phyloP scores from a whole-genome alignment of 2,113 vertebrate species.

The Percina caprodes region DNA sequence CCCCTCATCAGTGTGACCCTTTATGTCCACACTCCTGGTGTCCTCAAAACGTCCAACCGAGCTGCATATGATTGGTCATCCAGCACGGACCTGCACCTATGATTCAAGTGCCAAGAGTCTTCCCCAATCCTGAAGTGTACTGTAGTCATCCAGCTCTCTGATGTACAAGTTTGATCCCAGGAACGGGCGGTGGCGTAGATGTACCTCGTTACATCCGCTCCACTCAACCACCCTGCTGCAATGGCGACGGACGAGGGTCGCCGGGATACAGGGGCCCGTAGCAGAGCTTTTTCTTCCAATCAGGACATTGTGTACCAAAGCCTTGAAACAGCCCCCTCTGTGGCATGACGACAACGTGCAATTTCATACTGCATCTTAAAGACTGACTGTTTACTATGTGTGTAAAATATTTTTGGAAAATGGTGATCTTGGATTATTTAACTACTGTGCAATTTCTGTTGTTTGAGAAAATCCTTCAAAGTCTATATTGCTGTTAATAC shows the following conservation, averaged over 20 bases:
- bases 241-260: neutral
- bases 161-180: slow-evolving; percentile 50
- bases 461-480: slow-evolving; percentile 67
- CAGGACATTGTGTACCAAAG: slow-evolving; percentile 85
- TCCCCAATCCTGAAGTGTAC: slow-evolving; percentile 78
- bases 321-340: slow-evolving; percentile 78
- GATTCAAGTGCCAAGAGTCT: slow-evolving; percentile 80
- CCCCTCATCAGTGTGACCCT: slow-evolving; percentile 34
- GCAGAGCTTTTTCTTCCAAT: slow-evolving; percentile 79
- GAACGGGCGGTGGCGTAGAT: slow-evolving; percentile 43
- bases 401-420: slow-evolving; percentile 77
- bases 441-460: slow-evolving; percentile 78
- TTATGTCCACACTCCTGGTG: slow-evolving; percentile 11
- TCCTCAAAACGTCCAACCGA: slow-evolving; percentile 46
- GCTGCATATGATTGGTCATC: slow-evolving; percentile 68
- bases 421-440: slow-evolving; percentile 70
- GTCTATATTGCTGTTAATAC: slow-evolving; percentile 81
- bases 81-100: slow-evolving; percentile 76
- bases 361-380: slow-evolving; percentile 80
- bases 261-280: slow-evolving; percentile 8
- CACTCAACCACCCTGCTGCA: neutral
- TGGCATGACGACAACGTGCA: slow-evolving; percentile 76
- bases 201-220: slow-evolving; percentile 37
- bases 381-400: slow-evolving; percentile 85
- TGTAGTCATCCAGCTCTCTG: slow-evolving; percentile 67